Evolutionary conservation across 2,797 vertebrate species (phyloP), one percentile per base, ranked within the genome.

Genomic region (Cryptoprocta ferox): DNA sequence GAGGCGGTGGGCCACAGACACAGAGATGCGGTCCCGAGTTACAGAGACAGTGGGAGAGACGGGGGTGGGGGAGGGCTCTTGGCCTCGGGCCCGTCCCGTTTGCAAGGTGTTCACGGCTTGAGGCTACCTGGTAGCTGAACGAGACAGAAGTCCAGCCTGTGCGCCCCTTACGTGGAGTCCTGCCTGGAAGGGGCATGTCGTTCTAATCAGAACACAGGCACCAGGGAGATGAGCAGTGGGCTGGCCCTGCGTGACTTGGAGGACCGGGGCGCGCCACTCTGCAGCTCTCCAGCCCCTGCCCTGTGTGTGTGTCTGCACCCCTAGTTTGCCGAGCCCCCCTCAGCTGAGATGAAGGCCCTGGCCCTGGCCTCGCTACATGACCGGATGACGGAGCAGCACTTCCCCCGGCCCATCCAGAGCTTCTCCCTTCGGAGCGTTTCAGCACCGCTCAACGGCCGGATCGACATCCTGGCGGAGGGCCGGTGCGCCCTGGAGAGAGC

Each of bases 321-420:
- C 30, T 79, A 98, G 98, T 98, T 98, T 82, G 59, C 93, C 65
- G 65, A 83, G 2, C 87, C 37, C 0, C 92, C 95, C 3, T 97
- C 97, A 0, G 71, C 97, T 10, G 98, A 95, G 53, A 98, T 99
- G 39, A 35, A 99, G 68, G 97, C 98, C 76, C 93, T 95, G 28
- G 98, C 99, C 83, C 97, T 99, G 6, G 97, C 97, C 26, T 97
- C 97, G 71, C 98, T 99, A 83, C 98, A 99, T 32, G 99, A 99
- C 98, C 98, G 97, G 53, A 99, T 99, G 99, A 99, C 99, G 0
- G 99, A 99, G 92, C 99, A 99, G 75, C 91, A 99, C 86, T 99
- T 99, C 89, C 97, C 97, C 0, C 92, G 86, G n/a, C 99, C 99
- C 76, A 98, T 99, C 96, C 97, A 85, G 50, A 99, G 99, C 35